Percentiles rank a stretch among this genome's conserved stretches.
These are phyloP conservation scores for Myiozetetes cayanensis DNA, from an alignment of 2,113 vertebrate species.

Conservation along the genomic window DNA sequence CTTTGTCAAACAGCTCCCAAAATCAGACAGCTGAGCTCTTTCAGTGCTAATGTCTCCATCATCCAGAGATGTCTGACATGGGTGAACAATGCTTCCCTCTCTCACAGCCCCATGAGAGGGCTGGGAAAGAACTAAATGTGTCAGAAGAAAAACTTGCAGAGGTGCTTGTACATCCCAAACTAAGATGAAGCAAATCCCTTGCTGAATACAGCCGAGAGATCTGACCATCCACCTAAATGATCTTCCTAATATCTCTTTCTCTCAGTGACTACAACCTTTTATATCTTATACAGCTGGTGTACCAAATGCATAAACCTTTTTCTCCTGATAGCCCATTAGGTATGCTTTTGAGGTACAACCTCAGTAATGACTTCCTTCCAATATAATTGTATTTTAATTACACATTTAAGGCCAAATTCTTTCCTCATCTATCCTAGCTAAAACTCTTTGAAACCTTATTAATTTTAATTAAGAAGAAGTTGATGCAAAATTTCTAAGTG, in stretches of 20 bases:
- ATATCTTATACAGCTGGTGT: background rate
- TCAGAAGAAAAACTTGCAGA: background rate
- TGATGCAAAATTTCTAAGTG: conserved; percentile 29
- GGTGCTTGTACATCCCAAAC: background rate
- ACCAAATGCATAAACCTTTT: conserved; percentile 22
- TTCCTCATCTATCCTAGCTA: conserved; percentile 37
- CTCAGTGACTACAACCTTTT: background rate
- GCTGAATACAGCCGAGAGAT: background rate
- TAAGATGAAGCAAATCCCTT: background rate
- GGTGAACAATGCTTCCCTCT: background rate
- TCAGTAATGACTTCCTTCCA: conserved; percentile 51
- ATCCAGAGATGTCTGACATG: background rate
- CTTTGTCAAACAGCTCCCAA: background rate
- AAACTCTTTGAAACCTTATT: conserved; percentile 50
- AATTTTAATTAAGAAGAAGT: conserved; percentile 48
- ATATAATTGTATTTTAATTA: conserved; percentile 65
- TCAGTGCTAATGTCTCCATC: background rate
- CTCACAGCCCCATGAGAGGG: rapidly evolving
- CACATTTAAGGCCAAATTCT: conserved; percentile 51
- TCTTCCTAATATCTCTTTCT: conserved; percentile 1
- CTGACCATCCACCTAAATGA: background rate
- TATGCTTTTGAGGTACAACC: conserved; percentile 55
- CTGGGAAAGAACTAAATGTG: background rate
- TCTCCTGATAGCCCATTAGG: conserved; percentile 30
- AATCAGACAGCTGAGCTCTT: background rate